Evolutionary conservation across 2,888 invertebrate species (phyloP).

Genomic region (Catocala sponsa): DNA sequence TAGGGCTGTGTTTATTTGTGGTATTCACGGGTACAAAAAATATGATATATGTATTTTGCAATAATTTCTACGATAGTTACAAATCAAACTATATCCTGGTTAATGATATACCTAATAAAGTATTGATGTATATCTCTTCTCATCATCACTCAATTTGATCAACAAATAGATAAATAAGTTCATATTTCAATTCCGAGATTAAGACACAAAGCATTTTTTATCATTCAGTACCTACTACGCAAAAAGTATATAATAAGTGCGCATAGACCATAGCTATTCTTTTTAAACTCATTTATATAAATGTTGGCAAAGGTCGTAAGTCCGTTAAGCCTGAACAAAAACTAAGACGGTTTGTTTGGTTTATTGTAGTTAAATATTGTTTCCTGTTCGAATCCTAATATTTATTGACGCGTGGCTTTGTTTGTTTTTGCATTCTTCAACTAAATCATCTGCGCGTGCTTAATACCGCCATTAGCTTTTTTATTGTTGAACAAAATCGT

Average conservation of each 20-base stretch:
- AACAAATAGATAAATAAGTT: slow-evolving; percentile 4
- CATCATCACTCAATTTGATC: not conserved
- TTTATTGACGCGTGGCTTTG: slow-evolving; percentile 36
- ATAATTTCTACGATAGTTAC: no score
- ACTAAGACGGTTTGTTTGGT: slow-evolving; percentile 31
- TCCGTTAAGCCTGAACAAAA: slow-evolving; percentile 33
- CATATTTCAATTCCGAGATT: slow-evolving; percentile 10
- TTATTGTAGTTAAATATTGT: slow-evolving; percentile 36
- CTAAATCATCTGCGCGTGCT: slow-evolving; percentile 8
- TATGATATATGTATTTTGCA: no score
- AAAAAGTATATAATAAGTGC: slow-evolving; percentile 8
- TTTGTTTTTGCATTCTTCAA: slow-evolving; percentile 19
- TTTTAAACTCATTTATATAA: slow-evolving; percentile 26
- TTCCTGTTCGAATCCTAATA: slow-evolving; percentile 37
- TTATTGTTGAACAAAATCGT: no score
- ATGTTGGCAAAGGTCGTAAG: slow-evolving; percentile 30
- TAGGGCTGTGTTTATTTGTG: no score
- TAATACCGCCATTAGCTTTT: not conserved
- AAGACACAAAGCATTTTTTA: slow-evolving; percentile 5
- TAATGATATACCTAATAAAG: no score
- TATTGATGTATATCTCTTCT: no score
- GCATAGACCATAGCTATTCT: slow-evolving; percentile 12
- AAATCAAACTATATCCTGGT: no score
- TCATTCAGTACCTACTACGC: slow-evolving; percentile 1
- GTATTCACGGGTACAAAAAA: no score